A percentile compares a stretch with the other conserved stretches of the same genome.
phyloP scores from a whole-genome alignment of 2,113 vertebrate species.

The Numida meleagris region DNA sequence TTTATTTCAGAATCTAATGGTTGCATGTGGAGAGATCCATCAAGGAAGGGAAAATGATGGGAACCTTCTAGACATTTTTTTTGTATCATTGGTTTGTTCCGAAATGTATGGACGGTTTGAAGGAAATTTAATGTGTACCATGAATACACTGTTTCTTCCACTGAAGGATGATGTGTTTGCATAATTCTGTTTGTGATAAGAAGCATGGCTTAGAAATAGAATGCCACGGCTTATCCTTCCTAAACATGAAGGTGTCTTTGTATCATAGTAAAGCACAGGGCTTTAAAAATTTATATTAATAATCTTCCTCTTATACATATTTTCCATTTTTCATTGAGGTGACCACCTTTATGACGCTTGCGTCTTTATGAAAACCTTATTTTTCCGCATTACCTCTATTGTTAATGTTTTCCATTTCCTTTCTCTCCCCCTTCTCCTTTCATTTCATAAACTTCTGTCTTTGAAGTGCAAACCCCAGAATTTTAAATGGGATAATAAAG shows the following conservation, averaged over 20 bases:
- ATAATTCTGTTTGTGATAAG: neutral
- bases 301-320: neutral
- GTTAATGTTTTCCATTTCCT: neutral
- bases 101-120: neutral
- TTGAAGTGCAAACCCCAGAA: neutral
- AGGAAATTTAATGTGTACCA: neutral
- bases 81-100: neutral
- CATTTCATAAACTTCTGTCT: neutral
- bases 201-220: slow-evolving; percentile 18
- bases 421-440: neutral
- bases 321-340: neutral
- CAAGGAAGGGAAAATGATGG: neutral
- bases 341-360: neutral
- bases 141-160: accelerated
- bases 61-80: neutral
- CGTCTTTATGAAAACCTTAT: neutral
- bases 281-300: neutral
- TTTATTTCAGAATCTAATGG: neutral
- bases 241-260: neutral
- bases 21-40: neutral
- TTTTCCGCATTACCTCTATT: neutral
- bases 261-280: neutral
- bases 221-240: neutral
- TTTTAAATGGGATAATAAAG: neutral
- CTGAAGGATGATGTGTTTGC: neutral